These are phyloP conservation scores for Branchinecta lynchi DNA, from an alignment of 1,140 invertebrate genomes.

Conservation along the genomic window DNA sequence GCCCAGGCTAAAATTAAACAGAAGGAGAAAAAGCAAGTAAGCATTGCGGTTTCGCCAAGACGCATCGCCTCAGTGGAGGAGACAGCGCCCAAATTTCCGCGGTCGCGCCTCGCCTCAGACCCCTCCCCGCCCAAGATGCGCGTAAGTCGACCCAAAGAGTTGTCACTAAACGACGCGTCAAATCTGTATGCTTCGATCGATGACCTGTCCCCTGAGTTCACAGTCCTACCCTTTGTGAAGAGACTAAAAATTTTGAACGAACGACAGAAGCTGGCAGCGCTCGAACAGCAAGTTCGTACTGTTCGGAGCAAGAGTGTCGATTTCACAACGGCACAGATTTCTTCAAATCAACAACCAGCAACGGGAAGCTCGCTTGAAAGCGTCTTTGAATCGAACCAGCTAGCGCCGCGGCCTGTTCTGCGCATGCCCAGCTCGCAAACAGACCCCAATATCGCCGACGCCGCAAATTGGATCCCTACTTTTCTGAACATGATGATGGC, in stretches of 20 bases:
- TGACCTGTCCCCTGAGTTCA: slow-evolving; percentile 71
- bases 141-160: slow-evolving; percentile 5
- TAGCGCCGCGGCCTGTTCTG: slow-evolving; percentile 18
- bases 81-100: not conserved
- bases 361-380: not conserved
- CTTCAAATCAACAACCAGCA: not conserved
- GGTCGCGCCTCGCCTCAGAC: not conserved
- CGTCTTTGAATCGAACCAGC: slow-evolving; percentile 7
- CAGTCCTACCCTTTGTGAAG: slow-evolving; percentile 69
- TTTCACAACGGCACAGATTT: slow-evolving; percentile 32
- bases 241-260: slow-evolving; percentile 73
- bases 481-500: not conserved
- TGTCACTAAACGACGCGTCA: slow-evolving; percentile 36
- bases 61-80: slow-evolving; percentile 3
- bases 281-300: slow-evolving; percentile 49
- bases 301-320: slow-evolving; percentile 57
- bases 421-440: not conserved
- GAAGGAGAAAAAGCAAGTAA: slow-evolving; percentile 11
- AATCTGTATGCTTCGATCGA: slow-evolving; percentile 52
- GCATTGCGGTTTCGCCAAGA: not conserved
- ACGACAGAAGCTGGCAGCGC: slow-evolving; percentile 61
- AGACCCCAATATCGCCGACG: not conserved
- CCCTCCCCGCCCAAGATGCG: not conserved
- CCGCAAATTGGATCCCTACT: not conserved
- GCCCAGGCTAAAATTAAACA: too few species aligned